Base-by-base conservation (phyloP, 2,113 vertebrate species). In the Cinclus mexicanus region DNA sequence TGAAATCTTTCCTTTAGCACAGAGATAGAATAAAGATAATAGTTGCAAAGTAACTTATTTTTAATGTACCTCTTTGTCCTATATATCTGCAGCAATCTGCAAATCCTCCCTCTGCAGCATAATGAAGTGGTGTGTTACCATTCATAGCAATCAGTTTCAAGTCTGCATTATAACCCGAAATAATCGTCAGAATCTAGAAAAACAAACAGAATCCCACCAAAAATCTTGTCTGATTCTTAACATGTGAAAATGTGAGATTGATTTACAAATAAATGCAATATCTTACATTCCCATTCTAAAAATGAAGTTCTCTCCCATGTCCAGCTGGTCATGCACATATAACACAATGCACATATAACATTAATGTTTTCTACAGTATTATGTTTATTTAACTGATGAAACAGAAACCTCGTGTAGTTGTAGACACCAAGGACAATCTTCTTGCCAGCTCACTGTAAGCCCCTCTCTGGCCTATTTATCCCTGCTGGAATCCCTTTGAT, bases 41-140 rank as follows among this genome's bases (percentile, higher is more conserved):
- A 82, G 37, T 8, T 59, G 37, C 31, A n/a, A 77, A 93, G 50
- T 49, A 77, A 86, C 18, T 92, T 64, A 77, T 60, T 82, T 70
- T 65, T 92, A 14, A 47, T 21, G 76, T 98, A 99, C 99, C 99
- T 99, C 99, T 98, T 96, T 99, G 99, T 89, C 98, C 98, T 96
- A 99, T 96, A 87, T 99, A 99, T 93, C 95, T 99, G 98, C 99
- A 99, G 96, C 99, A 99, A 53, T 98, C 98, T 41, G 98, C 87
- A 87, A 98, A 98, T 44, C 99, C 99, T 11, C 98, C 98, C 50
- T 97, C 97, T 0, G 99, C 99, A 70, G 99, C 99, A 0, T 98
- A 99, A 94, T 99, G 99, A 82, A 99, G 98, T 2, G 99, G 97
- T 0, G 98, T 99, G 96, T 99, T 98, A 50, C 98, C 98, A 37